phyloP scores from a whole-genome alignment of 2,113 vertebrate genomes.

The Cyanoderma ruficeps region DNA sequence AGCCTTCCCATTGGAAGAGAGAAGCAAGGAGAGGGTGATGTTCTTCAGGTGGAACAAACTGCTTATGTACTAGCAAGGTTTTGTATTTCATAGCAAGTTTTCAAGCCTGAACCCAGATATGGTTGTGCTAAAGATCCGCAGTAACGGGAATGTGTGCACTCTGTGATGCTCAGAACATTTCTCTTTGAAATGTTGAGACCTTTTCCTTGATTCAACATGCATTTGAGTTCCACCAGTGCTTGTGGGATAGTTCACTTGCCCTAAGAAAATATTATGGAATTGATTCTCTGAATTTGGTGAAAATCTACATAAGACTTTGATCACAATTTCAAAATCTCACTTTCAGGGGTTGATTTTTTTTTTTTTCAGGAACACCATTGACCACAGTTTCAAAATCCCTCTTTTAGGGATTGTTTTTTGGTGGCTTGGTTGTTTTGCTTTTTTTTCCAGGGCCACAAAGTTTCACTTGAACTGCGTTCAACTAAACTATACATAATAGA shows the following conservation, averaged over 20 bases:
- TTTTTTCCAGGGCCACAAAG: not conserved
- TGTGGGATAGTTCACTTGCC: not conserved
- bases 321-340: not conserved
- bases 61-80: not conserved
- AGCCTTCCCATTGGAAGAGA: not conserved
- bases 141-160: rapidly evolving
- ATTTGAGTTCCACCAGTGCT: not conserved
- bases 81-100: not conserved
- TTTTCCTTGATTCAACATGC: not conserved
- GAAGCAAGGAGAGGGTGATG: not conserved
- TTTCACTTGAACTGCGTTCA: not conserved
- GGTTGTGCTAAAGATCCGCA: not conserved
- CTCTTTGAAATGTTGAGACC: not conserved
- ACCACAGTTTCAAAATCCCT: not conserved
- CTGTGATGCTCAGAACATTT: not conserved
- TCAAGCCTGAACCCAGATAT: not conserved
- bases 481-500: not conserved
- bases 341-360: not conserved
- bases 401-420: not conserved
- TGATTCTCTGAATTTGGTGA: not conserved
- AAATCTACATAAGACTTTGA: not conserved
- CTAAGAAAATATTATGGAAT: not conserved
- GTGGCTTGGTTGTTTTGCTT: too few relatives aligned
- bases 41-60: not conserved
- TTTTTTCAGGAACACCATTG: not conserved